Base-by-base conservation (phyloP, 2,113 vertebrate genomes). In the Corythoichthys intestinalis region DNA sequence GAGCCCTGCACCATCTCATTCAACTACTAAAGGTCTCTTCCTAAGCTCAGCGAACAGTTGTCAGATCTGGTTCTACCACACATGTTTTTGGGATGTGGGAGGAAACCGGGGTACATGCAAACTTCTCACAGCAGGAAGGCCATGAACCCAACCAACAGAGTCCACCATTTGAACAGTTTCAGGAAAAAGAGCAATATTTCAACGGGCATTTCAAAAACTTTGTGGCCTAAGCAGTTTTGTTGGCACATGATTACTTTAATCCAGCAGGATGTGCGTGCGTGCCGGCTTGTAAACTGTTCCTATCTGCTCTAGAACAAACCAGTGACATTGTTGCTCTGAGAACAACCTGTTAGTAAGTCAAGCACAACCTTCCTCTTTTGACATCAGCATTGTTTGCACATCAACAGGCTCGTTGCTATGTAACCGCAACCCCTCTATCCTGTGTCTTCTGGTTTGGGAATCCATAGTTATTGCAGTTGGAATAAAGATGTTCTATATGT, bases 321-420 rank as follows among this genome's bases (percentile, higher is more conserved):
- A 80, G 75, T 79, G 76, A 88, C 87, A 91, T 83, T 89, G 88
- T 87, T 79, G 74, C 73, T 74, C 84, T 79, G 66, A 83, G 75
- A 79, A 80, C 82, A 81, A 88, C 74, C 75, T 73, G 37, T 58
- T 56, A 72, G 75, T 62, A 56, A 71, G 75, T 85, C 83, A 80
- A 73, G 82, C 76, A 71, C 76, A 65, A 72, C 50, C 54, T 41
- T 79, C 84, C 61, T 74, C 57, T 82, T 78, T 74, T 87, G 82
- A 85, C 79, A 79, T 73, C 66, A 74, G 84, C 82, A 80, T 86
- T 92, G 90, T 92, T 92, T 92, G 83, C 80, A 83, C 71, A 86
- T 91, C 89, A 91, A 91, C 90, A 92, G 61, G 74, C 80, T 68
- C 57, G 86, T 91, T 86, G 86, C 90, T 87, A 82, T 66, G 90